Conservation (phyloP, 1,140 invertebrate species). For the Hydropsyche tenuis region DNA sequence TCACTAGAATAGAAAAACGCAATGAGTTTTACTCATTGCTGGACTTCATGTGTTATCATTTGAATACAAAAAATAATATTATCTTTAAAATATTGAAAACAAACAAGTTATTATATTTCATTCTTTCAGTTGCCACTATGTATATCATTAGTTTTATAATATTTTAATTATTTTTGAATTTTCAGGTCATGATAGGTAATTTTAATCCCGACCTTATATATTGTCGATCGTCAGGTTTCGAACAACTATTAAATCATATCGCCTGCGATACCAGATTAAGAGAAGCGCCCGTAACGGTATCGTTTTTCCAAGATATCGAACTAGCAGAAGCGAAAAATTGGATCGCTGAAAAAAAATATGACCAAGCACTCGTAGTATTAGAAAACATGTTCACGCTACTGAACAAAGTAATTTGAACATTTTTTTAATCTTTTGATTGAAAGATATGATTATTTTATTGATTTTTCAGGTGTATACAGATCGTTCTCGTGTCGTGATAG, state of each 20-base stretch:
- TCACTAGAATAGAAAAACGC: too few species aligned
- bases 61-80: too few species aligned
- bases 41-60: too few species aligned
- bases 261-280: constrained; percentile 65
- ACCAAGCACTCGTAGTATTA: constrained; percentile 68
- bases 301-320: constrained; percentile 75
- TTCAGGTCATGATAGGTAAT: constrained; percentile 72
- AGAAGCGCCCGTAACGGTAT: constrained; percentile 66
- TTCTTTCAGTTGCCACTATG: too few species aligned
- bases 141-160: background rate
- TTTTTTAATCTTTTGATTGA: background rate
- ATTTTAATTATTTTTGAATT: constrained; percentile 27
- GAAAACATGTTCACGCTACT: constrained; percentile 76
- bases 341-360: constrained; percentile 68
- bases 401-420: constrained; percentile 65
- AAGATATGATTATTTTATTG: background rate
- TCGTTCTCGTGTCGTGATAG: constrained; percentile 69
- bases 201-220: constrained; percentile 76
- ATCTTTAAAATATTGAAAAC: too few species aligned
- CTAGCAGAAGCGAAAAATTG: constrained; percentile 67
- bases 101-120: too few species aligned
- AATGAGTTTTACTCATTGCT: too few species aligned
- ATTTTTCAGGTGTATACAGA: constrained; percentile 70
- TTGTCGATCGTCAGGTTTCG: constrained; percentile 73
- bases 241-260: constrained; percentile 69